Percentiles rank a stretch among this genome's conserved stretches.
Conservation (phyloP, 2,888 invertebrate species). For the Apeira syringaria region DNA sequence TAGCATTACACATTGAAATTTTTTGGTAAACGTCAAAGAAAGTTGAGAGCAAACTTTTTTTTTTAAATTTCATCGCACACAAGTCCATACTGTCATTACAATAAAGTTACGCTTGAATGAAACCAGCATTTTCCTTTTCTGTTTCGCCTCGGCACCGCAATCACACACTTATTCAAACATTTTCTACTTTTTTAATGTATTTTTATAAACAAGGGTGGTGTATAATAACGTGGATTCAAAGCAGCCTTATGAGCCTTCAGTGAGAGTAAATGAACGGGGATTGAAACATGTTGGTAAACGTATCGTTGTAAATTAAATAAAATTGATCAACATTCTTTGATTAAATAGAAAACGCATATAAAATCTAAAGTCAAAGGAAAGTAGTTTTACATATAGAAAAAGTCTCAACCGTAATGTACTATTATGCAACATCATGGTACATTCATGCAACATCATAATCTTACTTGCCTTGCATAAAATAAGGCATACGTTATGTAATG, state of each 20-base stretch:
- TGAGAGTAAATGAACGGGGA: constrained; percentile 12
- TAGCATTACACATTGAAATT: too few relatives aligned
- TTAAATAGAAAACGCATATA: too few relatives aligned
- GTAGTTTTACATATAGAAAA: too few relatives aligned
- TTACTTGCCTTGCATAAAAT: too few relatives aligned
- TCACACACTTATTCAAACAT: constrained; percentile 81
- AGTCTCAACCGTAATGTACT: too few relatives aligned
- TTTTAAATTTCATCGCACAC: background rate
- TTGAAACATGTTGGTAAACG: background rate
- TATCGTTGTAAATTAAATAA: background rate
- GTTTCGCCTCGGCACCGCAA: constrained; percentile 51
- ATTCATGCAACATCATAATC: too few relatives aligned
- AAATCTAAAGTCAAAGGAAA: too few relatives aligned
- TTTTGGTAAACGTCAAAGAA: too few relatives aligned
- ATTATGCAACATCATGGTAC: too few relatives aligned
- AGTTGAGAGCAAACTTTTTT: background rate
- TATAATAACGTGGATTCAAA: constrained; percentile 62
- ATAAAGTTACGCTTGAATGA: constrained; percentile 9
- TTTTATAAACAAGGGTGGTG: constrained; percentile 64
- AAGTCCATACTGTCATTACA: constrained; percentile 5
- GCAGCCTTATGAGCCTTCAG: constrained; percentile 30
- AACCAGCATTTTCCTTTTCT: constrained; percentile 20
- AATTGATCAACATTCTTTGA: too few relatives aligned
- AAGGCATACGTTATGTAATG: too few relatives aligned
- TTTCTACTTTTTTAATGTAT: constrained; percentile 53